Base-by-base conservation (phyloP, 2,113 vertebrate genomes). In the Datnioides undecimradiatus region DNA sequence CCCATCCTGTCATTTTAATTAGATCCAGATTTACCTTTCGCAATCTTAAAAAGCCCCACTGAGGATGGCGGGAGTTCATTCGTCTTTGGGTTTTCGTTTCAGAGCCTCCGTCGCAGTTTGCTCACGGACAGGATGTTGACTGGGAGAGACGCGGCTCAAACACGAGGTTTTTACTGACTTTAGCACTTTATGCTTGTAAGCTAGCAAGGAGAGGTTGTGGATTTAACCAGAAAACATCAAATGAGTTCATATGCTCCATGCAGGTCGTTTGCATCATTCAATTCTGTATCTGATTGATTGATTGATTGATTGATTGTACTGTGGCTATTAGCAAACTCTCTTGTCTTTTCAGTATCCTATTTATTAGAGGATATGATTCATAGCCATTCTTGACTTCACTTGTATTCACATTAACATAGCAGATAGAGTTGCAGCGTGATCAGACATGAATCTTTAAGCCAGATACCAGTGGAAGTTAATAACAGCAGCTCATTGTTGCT, bases 1-100 rank as follows among this genome's bases (percentile, higher is more conserved):
- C 77, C 83, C 57, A 64, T 86, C 74, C 79, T 81, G 64, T 69
- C 68, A 68, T 88, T 91, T 93, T 90, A 93, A 94, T 93, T 90
- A 92, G 83, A 88, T 76, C 75, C 70, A 79, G 80, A 87, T 84
- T 87, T 77, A 64, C 80, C 67, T 88, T 80, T 87, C 85, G 68
- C 75, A 48, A 57, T 83, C 86, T 89, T 84, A 79, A 90, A 83
- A 85, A 87, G 36, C 65, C 83, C 88, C 84, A 77, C 52, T 69
- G 85, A 91, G 88, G 83, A 83, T 80, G 45, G 71, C 45, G 76
- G 77, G 72, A 89, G 86, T 79, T 91, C 57, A 86, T 81, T 83
- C 83, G 82, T 80, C 88, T 87, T 81, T 65, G 62, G 49, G 82
- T 87, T 91, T 45, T 88, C 82, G 83, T 72, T 55, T 58, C 65